phyloP scores from a whole-genome alignment of 2,797 vertebrate genomes.

The Ispidina lecontei region DNA sequence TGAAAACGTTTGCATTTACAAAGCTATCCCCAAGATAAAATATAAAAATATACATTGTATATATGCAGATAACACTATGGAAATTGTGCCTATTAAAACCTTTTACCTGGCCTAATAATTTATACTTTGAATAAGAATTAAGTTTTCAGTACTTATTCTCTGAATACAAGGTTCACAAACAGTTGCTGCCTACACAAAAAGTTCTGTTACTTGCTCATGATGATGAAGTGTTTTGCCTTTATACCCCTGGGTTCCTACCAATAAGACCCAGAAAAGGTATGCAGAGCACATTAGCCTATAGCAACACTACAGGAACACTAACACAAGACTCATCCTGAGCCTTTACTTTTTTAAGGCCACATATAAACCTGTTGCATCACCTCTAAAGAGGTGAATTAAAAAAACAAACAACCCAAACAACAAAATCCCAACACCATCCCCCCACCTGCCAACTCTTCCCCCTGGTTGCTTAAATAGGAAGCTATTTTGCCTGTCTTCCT shows the following conservation, averaged over 20 bases:
- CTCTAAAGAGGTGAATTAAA: not conserved
- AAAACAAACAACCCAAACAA: not conserved
- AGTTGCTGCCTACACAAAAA: not conserved
- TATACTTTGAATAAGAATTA: not conserved
- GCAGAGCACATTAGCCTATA: not conserved
- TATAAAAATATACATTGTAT: not conserved
- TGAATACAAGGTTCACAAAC: not conserved
- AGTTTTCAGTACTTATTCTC: not conserved
- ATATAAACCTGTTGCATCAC: not conserved
- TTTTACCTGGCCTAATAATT: not conserved
- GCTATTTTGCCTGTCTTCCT: not conserved
- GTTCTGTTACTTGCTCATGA: not conserved
- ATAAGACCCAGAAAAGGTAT: not conserved
- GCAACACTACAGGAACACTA: not conserved
- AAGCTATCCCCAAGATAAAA: constrained; percentile 20
- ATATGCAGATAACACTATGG: not conserved
- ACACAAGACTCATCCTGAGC: not conserved
- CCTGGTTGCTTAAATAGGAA: not conserved
- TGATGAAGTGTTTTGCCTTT: not conserved
- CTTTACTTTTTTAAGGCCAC: not conserved
- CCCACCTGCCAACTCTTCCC: too few relatives aligned
- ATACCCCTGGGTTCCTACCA: not conserved
- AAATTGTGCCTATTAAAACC: not conserved
- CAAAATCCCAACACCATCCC: not conserved
- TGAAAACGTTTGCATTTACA: constrained; percentile 10